Evolutionary conservation across 2,797 vertebrate genomes (phyloP).

Genomic region (Brachyrhaphis roseni): DNA sequence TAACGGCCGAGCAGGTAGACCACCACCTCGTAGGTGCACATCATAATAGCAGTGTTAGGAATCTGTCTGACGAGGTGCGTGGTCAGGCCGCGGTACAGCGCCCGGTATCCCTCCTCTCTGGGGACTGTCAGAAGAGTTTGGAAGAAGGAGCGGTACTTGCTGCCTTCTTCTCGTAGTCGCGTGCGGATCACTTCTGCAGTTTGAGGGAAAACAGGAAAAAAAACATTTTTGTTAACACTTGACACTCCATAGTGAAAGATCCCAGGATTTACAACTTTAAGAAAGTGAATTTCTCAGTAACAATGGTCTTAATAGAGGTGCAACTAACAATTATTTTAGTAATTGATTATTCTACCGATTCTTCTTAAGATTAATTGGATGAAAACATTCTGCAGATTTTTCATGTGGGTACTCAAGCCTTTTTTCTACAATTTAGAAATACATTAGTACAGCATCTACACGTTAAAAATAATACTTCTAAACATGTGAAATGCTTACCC

Average conservation of each 20-base stretch:
- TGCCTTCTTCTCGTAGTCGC: slow-evolving; percentile 97
- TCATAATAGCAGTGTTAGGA: slow-evolving; percentile 98
- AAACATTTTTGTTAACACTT: not conserved
- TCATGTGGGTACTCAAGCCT: too few relatives aligned
- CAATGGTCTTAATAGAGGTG: not conserved
- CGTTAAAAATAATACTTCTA: too few relatives aligned
- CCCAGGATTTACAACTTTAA: not conserved
- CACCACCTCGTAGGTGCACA: slow-evolving; percentile 98
- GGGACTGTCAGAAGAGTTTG: slow-evolving; percentile 91
- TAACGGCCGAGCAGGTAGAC: slow-evolving; percentile 94
- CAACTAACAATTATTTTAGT: too few relatives aligned
- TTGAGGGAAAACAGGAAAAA: not conserved
- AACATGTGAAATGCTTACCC: too few relatives aligned
- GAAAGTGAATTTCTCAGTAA: not conserved
- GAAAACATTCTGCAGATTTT: too few relatives aligned
- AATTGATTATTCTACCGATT: too few relatives aligned
- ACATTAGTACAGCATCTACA: too few relatives aligned
- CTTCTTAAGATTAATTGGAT: too few relatives aligned
- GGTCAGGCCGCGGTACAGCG: slow-evolving; percentile 94
- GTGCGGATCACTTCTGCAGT: slow-evolving; percentile 95
- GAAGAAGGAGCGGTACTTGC: slow-evolving; percentile 96
- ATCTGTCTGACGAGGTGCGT: slow-evolving; percentile 97
- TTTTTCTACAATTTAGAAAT: too few relatives aligned
- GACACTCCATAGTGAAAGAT: not conserved
- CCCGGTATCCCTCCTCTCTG: slow-evolving; percentile 93